Base-by-base conservation (phyloP, 2,888 invertebrate genomes). In the Drosophila demipolita region DNA sequence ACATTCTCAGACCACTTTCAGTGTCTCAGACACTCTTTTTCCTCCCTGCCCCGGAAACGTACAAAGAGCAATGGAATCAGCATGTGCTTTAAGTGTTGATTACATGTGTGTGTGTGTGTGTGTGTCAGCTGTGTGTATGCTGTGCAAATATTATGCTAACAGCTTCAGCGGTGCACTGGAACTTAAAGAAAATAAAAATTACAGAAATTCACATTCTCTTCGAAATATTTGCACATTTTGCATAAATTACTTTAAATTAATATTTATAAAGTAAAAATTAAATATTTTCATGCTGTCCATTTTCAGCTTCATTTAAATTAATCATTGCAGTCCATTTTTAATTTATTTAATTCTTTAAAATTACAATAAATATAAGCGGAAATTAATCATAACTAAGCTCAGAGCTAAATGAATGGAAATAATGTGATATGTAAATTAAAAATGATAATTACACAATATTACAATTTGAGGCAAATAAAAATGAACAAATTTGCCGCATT, bases 51-150 rank as follows among this genome's bases (percentile, higher is more conserved):
- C 40, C 38, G 20, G 36, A 49, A 55, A 35, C 32, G 66, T 52
- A 36, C 33, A 40, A 42, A 40, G 15, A 60, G 50, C 49, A 48
- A 50, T 45, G 36, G 38, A 55, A 65, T 73, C 60, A 49, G 32
- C 62, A 68, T 68, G 63, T 65, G 55, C 71, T 80, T 73, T 49
- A 82, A 78, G 75, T 71, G 69, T 60, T 70, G 68, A 78, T 82
- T 58, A 66, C 55, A 67, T 57, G 57, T 59, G 50, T 35, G 32
- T 38, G 40, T 50, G 11, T 20, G 20, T 20, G 32, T 7, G 15
- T n/a, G 26, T 6, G 17, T 15, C 57, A 12, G 26, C 29, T 42
- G 32, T 42, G 36, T 61, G 26, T 48, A 17, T 20, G 67, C 62
- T 55, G 55, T 50, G 52, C 50, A 59, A 67, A 69, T 72, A 64